These are phyloP conservation scores for Tauraco hartlaubi DNA, from an alignment of 2,797 vertebrate genomes.

Conservation along the genomic window DNA sequence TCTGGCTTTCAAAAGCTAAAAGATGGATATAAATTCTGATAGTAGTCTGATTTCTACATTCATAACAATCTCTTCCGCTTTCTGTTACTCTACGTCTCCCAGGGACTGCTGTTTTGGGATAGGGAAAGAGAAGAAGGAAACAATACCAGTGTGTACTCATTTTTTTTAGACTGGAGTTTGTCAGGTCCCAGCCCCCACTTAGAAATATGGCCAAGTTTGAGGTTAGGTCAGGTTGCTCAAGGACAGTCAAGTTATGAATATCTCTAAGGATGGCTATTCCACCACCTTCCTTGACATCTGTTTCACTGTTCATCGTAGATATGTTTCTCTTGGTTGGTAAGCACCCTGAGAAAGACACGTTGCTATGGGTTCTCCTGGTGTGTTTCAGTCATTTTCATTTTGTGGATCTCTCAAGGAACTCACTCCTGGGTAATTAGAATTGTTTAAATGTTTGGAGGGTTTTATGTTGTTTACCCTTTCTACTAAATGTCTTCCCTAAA, in stretches of 20 bases:
- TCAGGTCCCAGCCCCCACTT: neutral
- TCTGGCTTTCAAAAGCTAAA: neutral
- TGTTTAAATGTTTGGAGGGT: neutral
- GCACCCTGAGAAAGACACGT: neutral
- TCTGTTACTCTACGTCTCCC: neutral
- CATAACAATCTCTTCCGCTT: neutral
- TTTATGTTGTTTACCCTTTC: neutral
- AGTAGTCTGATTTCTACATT: neutral
- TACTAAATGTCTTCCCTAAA: neutral
- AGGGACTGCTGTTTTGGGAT: neutral
- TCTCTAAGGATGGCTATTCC: neutral
- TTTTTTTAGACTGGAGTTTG: neutral
- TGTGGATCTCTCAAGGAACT: neutral
- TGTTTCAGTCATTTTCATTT: neutral
- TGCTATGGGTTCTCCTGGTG: rapidly evolving
- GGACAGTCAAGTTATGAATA: rapidly evolving
- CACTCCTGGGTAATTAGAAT: neutral
- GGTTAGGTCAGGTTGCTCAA: neutral
- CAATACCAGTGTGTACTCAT: neutral
- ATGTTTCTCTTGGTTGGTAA: neutral
- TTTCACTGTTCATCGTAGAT: neutral
- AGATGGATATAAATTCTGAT: neutral
- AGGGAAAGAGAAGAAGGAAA: neutral
- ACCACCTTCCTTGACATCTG: rapidly evolving
- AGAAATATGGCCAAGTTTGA: neutral